A percentile compares a stretch with the other conserved stretches of the same genome.
Conservation (phyloP, 2,888 invertebrate species). For the Calliphora vomitoria region DNA sequence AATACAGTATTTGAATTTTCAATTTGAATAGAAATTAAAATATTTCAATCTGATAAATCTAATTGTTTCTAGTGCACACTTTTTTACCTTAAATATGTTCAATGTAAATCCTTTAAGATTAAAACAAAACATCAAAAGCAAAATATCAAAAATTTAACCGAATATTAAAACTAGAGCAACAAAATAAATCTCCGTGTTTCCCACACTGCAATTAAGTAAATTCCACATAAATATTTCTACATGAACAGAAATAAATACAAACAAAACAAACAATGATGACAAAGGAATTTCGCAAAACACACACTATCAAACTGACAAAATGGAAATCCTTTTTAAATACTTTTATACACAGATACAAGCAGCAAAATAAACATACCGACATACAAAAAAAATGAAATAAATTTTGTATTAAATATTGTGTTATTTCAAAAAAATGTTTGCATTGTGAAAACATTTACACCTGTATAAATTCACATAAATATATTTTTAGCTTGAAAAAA, state of each 20-base stretch:
- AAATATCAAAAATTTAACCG: background rate
- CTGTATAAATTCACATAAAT: slow-evolving; percentile 65
- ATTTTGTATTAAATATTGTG: slow-evolving; percentile 50
- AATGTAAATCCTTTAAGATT: background rate
- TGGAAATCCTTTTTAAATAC: background rate
- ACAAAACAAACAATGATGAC: slow-evolving; percentile 18
- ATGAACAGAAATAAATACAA: slow-evolving; percentile 15
- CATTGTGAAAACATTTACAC: slow-evolving; percentile 65
- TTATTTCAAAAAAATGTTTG: slow-evolving; percentile 57
- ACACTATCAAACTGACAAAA: background rate
- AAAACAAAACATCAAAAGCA: slow-evolving; percentile 5
- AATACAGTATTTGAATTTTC: too few relatives aligned
- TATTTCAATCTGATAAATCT: too few relatives aligned
- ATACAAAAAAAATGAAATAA: slow-evolving; percentile 26
- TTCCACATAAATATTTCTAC: slow-evolving; percentile 5
- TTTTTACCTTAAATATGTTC: too few relatives aligned
- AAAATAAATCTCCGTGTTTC: background rate
- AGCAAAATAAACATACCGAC: background rate
- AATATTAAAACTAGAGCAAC: background rate
- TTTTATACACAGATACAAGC: background rate
- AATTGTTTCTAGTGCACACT: too few relatives aligned
- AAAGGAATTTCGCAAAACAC: slow-evolving; percentile 8
- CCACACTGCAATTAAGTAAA: background rate
- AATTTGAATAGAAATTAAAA: too few relatives aligned
- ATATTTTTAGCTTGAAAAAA: background rate